phyloP scores from a whole-genome alignment of 2,797 vertebrate species.

The Sandelia bainsii region DNA sequence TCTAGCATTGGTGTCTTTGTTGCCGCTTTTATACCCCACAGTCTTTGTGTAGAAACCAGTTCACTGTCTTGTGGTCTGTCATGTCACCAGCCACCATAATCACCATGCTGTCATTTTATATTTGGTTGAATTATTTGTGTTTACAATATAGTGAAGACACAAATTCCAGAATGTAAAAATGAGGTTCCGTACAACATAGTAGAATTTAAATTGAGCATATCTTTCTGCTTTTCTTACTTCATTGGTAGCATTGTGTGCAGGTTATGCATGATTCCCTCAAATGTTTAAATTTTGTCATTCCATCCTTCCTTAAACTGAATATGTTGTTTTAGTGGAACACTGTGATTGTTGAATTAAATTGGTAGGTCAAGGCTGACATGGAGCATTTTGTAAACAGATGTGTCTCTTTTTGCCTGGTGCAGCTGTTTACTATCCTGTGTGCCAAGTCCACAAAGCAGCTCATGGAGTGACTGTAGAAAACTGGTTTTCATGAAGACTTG shows the following conservation, averaged over 20 bases:
- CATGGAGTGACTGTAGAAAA: conserved; percentile 33
- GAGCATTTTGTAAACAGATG: conserved; percentile 74
- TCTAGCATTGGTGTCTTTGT: conserved; percentile 6
- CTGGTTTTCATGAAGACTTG: conserved; percentile 49
- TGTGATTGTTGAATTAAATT: conserved; percentile 39
- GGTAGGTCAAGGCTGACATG: conserved; percentile 56
- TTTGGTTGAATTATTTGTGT: neutral
- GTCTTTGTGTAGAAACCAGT: conserved; percentile 15
- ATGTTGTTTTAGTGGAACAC: conserved; percentile 27
- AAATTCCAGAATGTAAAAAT: neutral
- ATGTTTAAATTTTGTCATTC: neutral
- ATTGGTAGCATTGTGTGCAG: conserved; percentile 8
- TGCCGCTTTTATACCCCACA: neutral
- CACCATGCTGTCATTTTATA: conserved; percentile 2
- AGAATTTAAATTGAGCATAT: neutral
- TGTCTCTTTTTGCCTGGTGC: conserved; percentile 62
- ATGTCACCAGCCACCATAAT: neutral
- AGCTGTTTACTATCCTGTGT: conserved; percentile 67
- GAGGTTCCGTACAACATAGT: neutral
- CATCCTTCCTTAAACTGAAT: conserved; percentile 9
- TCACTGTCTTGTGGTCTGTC: conserved; percentile 12
- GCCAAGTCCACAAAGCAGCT: conserved; percentile 53
- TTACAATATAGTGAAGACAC: neutral
- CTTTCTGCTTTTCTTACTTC: neutral
- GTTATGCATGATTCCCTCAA: neutral